phyloP scores from a whole-genome alignment of 2,797 vertebrate species.

The Luscinia megarhynchos region DNA sequence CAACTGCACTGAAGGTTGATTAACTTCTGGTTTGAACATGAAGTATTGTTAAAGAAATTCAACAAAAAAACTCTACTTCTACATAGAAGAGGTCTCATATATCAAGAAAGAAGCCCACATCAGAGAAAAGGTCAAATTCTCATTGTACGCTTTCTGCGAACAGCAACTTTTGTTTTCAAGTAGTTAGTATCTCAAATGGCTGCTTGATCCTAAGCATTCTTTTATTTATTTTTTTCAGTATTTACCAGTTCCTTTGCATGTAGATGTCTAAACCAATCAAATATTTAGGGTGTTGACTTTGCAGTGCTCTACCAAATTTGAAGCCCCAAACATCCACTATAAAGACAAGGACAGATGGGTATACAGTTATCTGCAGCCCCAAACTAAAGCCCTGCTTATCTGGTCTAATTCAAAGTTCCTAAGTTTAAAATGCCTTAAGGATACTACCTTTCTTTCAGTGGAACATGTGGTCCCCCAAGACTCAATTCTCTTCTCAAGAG shows the following conservation, averaged over 20 bases:
- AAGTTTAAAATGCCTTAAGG: not conserved
- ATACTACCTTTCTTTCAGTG: not conserved
- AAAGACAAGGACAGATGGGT: not conserved
- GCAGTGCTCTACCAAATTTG: not conserved
- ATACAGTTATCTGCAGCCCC: not conserved
- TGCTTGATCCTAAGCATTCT: not conserved
- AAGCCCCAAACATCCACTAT: not conserved
- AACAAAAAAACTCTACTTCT: not conserved
- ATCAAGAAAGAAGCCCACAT: not conserved
- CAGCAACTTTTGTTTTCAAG: not conserved
- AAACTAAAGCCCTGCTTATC: not conserved
- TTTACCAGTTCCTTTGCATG: not conserved
- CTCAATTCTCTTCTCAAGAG: not conserved
- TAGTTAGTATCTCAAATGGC: not conserved
- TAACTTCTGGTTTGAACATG: not conserved
- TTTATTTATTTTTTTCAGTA: not conserved
- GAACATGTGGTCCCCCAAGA: fast-evolving
- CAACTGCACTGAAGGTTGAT: not conserved
- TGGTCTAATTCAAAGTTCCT: not conserved
- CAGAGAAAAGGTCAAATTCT: not conserved
- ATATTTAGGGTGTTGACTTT: not conserved
- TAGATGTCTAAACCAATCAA: not conserved
- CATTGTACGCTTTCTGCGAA: not conserved
- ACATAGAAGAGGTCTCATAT: not conserved
- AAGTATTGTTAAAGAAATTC: not conserved